phyloP scores from a whole-genome alignment of 2,888 invertebrate genomes.

The Volucella bombylans region DNA sequence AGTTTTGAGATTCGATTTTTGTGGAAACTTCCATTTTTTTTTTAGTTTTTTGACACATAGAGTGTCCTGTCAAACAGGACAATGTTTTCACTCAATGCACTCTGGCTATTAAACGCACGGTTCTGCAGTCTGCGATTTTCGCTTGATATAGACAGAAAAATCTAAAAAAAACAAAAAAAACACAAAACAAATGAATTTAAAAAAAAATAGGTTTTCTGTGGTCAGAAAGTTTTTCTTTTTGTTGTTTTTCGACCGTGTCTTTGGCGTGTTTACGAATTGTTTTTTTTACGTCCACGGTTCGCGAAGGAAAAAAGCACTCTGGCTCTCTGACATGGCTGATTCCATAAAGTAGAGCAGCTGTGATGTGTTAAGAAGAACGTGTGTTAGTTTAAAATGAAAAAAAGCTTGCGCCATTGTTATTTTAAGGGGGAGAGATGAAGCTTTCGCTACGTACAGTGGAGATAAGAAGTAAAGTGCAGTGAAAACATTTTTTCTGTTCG shows the following conservation, averaged over 20 bases:
- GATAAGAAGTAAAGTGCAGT: constrained; percentile 3
- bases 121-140: not conserved
- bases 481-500: too few relatives aligned
- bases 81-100: not conserved
- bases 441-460: constrained; percentile 37
- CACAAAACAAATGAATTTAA: too few relatives aligned
- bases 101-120: not conserved
- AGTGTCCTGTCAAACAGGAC: constrained; percentile 26
- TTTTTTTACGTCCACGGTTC: constrained; percentile 57
- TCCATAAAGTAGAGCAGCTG: constrained; percentile 56
- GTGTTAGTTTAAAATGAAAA: constrained; percentile 29
- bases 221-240: constrained; percentile 35
- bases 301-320: constrained; percentile 71
- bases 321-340: constrained; percentile 63
- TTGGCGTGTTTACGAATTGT: constrained; percentile 50
- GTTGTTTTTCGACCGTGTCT: constrained; percentile 20
- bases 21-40: constrained; percentile 40
- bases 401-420: constrained; percentile 41
- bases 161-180: too few relatives aligned
- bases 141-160: constrained; percentile 1
- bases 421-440: not conserved
- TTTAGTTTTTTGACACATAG: not conserved
- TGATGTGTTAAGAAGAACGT: constrained; percentile 39
- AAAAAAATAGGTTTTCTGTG: constrained; percentile 11
- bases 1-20: not conserved